These are phyloP conservation scores for Schizaphis graminum DNA, from an alignment of 2,888 invertebrate species.

Conservation along the genomic window DNA sequence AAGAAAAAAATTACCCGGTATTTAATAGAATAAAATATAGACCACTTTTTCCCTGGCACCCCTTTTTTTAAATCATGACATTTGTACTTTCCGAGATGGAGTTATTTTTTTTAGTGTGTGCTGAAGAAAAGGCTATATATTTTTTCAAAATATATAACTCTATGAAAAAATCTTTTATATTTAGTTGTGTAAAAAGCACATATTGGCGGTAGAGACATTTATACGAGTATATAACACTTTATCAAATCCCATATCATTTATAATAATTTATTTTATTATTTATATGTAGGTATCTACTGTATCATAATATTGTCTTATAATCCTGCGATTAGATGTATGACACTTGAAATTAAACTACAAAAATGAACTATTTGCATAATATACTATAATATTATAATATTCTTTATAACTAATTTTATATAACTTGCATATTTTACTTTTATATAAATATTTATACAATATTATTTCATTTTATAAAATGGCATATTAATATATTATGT, in stretches of 20 bases:
- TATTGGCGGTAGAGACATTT: background rate
- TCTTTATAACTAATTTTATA: too few relatives aligned
- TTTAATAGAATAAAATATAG: background rate
- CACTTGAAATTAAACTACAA: background rate
- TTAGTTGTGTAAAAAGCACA: background rate
- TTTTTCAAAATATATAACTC: background rate
- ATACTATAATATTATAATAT: too few relatives aligned
- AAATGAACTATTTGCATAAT: background rate
- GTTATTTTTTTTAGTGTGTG: background rate
- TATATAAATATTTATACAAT: too few relatives aligned
- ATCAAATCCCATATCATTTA: background rate
- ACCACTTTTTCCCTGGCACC: background rate
- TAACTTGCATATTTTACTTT: too few relatives aligned
- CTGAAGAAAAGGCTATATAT: background rate
- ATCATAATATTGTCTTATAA: background rate
- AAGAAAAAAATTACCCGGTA: background rate
- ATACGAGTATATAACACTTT: background rate
- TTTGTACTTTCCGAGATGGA: background rate
- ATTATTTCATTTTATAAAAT: background rate
- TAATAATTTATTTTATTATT: background rate
- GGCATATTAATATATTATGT: background rate
- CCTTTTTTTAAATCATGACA: background rate
- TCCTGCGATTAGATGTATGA: background rate
- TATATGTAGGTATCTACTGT: background rate
- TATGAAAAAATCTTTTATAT: background rate